phyloP scores from a whole-genome alignment of 2,797 vertebrate genomes.

The Danio aesculapii region DNA sequence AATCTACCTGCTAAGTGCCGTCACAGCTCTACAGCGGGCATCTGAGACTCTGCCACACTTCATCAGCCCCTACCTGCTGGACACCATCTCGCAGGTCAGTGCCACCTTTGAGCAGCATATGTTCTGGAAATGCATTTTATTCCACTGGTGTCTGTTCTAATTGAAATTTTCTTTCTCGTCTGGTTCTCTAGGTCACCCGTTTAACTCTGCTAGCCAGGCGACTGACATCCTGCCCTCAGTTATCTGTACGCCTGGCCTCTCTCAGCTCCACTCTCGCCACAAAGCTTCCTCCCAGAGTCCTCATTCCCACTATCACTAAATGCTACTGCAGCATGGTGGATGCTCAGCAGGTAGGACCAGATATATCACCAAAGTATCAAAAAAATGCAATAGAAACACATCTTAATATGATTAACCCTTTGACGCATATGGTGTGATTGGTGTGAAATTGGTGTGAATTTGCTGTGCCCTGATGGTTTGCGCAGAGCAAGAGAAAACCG shows the following conservation, averaged over 20 bases:
- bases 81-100: constrained; percentile 79
- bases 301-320: constrained; percentile 84
- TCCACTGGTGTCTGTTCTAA: not conserved
- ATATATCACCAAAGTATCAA: not conserved
- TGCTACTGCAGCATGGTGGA: constrained; percentile 82
- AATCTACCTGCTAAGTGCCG: constrained; percentile 88
- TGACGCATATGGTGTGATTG: no score
- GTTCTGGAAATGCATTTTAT: not conserved
- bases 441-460: no score
- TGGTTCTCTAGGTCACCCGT: constrained; percentile 79
- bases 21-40: constrained; percentile 89
- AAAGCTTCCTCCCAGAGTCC: constrained; percentile 85
- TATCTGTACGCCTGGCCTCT: constrained; percentile 77
- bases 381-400: no score
- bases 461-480: no score
- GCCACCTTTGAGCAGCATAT: not conserved
- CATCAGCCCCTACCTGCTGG: constrained; percentile 92
- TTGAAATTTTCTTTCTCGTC: not conserved
- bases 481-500: no score
- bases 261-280: constrained; percentile 86
- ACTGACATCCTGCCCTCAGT: constrained; percentile 80
- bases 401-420: no score
- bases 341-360: constrained; percentile 78
- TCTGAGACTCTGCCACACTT: constrained; percentile 90
- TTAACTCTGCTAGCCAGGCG: constrained; percentile 79